Evolutionary conservation across 64 coral and sea anemone species (phyloP).

Genomic region (Platygyra sinensis): DNA sequence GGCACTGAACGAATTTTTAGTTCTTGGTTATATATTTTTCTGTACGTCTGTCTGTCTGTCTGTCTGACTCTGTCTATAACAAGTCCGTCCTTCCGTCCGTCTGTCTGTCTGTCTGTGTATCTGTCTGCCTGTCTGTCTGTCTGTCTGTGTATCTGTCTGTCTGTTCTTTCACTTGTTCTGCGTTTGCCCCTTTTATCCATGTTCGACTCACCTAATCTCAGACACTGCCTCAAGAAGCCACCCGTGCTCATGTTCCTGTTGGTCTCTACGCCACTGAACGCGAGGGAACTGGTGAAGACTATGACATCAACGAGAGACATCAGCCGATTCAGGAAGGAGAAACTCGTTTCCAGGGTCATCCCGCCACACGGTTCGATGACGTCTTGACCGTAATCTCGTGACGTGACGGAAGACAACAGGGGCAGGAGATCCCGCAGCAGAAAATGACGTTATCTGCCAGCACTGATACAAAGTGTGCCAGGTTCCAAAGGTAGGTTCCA

Average conservation of each 20-base stretch:
- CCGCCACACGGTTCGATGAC: slow-evolving; percentile 98
- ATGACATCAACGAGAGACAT: slow-evolving; percentile 96
- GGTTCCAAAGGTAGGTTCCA: slow-evolving; percentile 89
- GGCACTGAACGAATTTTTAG: too few species aligned
- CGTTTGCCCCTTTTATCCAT: neutral
- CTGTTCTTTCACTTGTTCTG: neutral
- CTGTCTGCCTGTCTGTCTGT: neutral
- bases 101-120: neutral
- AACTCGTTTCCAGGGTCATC: slow-evolving; percentile 93
- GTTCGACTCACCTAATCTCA: slow-evolving; percentile 80
- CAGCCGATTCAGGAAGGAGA: slow-evolving; percentile 95
- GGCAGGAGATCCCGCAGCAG: slow-evolving; percentile 96
- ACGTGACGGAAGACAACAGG: slow-evolving; percentile 92
- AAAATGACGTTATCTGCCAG: slow-evolving; percentile 96
- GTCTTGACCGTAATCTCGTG: slow-evolving; percentile 96
- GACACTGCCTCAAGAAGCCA: slow-evolving; percentile 93
- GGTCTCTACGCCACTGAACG: slow-evolving; percentile 91
- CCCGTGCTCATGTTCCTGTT: slow-evolving; percentile 93
- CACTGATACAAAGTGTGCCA: slow-evolving; percentile 95
- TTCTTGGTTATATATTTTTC: too few species aligned
- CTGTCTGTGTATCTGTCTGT: neutral
- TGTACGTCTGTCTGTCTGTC: too few species aligned
- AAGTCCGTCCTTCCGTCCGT: too few species aligned
- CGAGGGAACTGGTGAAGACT: slow-evolving; percentile 96
- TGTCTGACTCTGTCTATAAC: too few species aligned